Percentiles rank a stretch among this genome's conserved stretches.
These are phyloP conservation scores for Aromia moschata DNA, from an alignment of 2,888 invertebrate species.

Conservation along the genomic window DNA sequence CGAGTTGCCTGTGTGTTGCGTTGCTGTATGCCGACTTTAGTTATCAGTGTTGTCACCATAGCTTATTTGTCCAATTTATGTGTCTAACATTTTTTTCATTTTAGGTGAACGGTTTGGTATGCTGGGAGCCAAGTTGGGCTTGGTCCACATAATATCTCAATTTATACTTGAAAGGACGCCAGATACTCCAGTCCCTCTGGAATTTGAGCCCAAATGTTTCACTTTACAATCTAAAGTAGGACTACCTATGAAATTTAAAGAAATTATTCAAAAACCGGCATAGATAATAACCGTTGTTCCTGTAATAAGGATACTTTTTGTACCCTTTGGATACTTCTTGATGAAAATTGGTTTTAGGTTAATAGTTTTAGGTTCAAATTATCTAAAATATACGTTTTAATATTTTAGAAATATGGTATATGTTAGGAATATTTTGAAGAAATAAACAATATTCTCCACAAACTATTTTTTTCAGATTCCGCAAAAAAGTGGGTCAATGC, in stretches of 20 bases:
- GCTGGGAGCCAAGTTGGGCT: slow-evolving; percentile 38
- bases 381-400: background rate
- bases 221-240: slow-evolving; percentile 43
- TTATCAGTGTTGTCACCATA: too few species aligned
- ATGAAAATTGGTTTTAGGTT: too few species aligned
- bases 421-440: background rate
- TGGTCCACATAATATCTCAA: slow-evolving; percentile 39
- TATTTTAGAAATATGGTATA: background rate
- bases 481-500: too few species aligned
- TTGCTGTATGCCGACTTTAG: too few species aligned
- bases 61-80: too few species aligned
- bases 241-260: slow-evolving; percentile 39
- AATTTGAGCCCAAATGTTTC: slow-evolving; percentile 42
- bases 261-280: background rate
- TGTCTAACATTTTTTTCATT: too few species aligned
- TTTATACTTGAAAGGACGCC: slow-evolving; percentile 38
- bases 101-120: slow-evolving; percentile 45
- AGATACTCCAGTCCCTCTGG: slow-evolving; percentile 41
- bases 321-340: too few species aligned
- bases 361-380: background rate
- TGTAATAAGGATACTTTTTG: too few species aligned
- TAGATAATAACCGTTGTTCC: too few species aligned
- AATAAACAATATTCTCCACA: background rate
- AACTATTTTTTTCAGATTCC: background rate
- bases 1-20: too few species aligned